Evolutionary conservation across 2,888 invertebrate species (phyloP), one percentile per base, ranked within the genome.

Genomic region (Thumatha senex): DNA sequence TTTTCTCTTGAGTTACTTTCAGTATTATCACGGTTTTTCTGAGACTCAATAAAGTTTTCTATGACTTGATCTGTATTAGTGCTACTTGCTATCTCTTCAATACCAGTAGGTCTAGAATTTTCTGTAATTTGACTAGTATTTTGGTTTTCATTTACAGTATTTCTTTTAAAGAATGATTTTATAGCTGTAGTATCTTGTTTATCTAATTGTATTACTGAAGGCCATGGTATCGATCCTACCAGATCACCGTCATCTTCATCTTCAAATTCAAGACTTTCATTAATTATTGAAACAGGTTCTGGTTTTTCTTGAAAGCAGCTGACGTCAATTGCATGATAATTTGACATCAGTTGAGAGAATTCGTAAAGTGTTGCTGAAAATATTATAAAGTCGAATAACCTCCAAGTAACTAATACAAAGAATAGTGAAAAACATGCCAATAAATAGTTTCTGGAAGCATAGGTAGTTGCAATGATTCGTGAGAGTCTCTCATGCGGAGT

Each of bases 281-380:
- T 18, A 13, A 47, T 13, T 9, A 49, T 49, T 15, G 56, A 48
- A 30, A 35, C 39, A 3, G 55, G 49, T 46, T 70, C 70, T 7
- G 50, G 15, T 46, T 70, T 63, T n/a, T 45, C 4, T 46, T 69
- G 64, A 35, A 50, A 42, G 18, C 65, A 60, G 1, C 69, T 65
- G 11, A 79, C 64, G 54, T 88, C 86, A 12, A 87, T 51, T 30
- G 86, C 55, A 55, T 84, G 69, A 59, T 82, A 86, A 51, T 82
- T 70, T 51, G 69, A 76, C 82, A 87, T 85, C 48, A 86, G 67
- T 63, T 80, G 70, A 7, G 80, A 80, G 54, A 88, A 84, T 55
- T 88, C 85, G 15, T 79, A 70, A 18, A 87, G 72, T 61, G 84
- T 88, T 2, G 85, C 85, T 67, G 86, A 80, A 76, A 87, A 87